Conservation (phyloP, 2,888 invertebrate species). For the Aproaerema taeniolella region DNA sequence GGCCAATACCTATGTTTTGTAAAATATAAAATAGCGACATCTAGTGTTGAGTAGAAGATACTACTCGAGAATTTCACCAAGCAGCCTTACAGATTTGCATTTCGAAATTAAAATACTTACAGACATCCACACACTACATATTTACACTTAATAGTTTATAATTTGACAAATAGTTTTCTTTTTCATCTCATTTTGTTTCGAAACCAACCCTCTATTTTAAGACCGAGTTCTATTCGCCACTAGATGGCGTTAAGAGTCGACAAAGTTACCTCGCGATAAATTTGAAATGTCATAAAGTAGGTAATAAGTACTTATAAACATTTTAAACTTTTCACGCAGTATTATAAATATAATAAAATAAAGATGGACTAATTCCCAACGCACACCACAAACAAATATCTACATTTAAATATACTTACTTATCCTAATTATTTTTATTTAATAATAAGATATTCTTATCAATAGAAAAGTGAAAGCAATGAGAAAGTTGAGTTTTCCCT, state of each 20-base stretch:
- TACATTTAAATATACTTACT: too few relatives aligned
- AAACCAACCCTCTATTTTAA: conserved; percentile 1
- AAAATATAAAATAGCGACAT: background rate
- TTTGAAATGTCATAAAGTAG: background rate
- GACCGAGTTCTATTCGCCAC: conserved; percentile 24
- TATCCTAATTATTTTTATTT: too few relatives aligned
- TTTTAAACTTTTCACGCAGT: conserved; percentile 1
- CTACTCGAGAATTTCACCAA: background rate
- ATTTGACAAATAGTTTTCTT: conserved; percentile 58
- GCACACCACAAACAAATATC: conserved; percentile 17
- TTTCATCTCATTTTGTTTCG: conserved; percentile 12
- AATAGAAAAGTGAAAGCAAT: too few relatives aligned
- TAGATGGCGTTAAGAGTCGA: conserved; percentile 27
- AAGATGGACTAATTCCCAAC: conserved; percentile 1
- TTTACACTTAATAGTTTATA: conserved; percentile 54
- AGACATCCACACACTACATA: conserved; percentile 43
- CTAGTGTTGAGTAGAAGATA: background rate
- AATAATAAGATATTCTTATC: too few relatives aligned
- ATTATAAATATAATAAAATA: conserved; percentile 2
- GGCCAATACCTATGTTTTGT: background rate
- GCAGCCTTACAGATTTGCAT: too few relatives aligned
- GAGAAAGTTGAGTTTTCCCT: too few relatives aligned
- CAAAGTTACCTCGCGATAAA: background rate
- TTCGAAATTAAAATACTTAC: conserved; percentile 16
- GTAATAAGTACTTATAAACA: too few relatives aligned